A percentile compares a stretch with the other conserved stretches of the same genome.
These are phyloP conservation scores for Temnothorax longispinosus DNA, from an alignment of 1,140 invertebrate genomes.

Conservation along the genomic window DNA sequence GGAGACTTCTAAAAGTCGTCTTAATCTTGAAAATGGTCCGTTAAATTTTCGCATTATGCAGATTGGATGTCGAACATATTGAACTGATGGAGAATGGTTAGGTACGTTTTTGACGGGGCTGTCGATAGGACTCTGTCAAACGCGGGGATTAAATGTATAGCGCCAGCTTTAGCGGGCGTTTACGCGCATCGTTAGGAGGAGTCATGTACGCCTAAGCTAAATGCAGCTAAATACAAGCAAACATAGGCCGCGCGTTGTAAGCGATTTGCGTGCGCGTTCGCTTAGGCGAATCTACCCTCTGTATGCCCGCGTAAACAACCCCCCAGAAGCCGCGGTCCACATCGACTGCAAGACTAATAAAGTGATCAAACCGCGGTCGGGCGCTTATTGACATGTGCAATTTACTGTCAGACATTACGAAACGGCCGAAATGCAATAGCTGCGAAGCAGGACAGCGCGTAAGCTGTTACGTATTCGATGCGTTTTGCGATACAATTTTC, in stretches of 20 bases:
- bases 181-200: neutral
- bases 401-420: constrained; percentile 11
- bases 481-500: neutral
- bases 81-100: neutral
- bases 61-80: neutral
- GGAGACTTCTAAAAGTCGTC: neutral
- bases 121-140: neutral
- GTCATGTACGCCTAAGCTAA: constrained; percentile 26
- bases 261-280: constrained; percentile 35
- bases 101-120: neutral
- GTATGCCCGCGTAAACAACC: constrained; percentile 14
- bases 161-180: neutral
- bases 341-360: constrained; percentile 49
- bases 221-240: constrained; percentile 36
- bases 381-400: constrained; percentile 37
- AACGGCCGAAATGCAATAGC: neutral
- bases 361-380: constrained; percentile 33
- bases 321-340: constrained; percentile 21
- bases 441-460: neutral
- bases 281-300: constrained; percentile 10
- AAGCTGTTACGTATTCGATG: neutral
- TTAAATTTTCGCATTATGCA: neutral
- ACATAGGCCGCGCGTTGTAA: constrained; percentile 31
- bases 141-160: neutral
- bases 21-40: neutral